These are phyloP conservation scores for Lordiphosa clarofinis DNA, from an alignment of 1,140 invertebrate species.

Conservation along the genomic window DNA sequence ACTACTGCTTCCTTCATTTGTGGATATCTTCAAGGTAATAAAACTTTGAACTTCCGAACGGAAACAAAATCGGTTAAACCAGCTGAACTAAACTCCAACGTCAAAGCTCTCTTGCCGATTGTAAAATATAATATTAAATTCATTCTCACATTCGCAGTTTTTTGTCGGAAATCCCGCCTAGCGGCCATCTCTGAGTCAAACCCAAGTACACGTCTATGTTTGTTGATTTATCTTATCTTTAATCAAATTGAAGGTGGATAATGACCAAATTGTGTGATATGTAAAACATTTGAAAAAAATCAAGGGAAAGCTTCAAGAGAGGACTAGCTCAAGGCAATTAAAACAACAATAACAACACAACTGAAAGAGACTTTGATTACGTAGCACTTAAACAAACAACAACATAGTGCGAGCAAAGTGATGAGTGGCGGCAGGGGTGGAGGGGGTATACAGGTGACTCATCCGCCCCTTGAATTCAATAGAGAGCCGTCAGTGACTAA, in stretches of 20 bases:
- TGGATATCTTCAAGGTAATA: too few species aligned
- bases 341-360: conserved; percentile 12
- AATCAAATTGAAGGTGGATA: conserved; percentile 1
- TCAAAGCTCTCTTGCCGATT: too few species aligned
- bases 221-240: conserved; percentile 4
- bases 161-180: too few species aligned
- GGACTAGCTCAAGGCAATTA: conserved; percentile 24
- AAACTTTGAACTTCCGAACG: too few species aligned
- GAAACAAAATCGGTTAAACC: too few species aligned
- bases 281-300: conserved; percentile 6
- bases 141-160: too few species aligned
- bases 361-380: conserved; percentile 66
- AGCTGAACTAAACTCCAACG: too few species aligned
- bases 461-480: conserved; percentile 55
- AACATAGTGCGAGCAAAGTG: conserved; percentile 32
- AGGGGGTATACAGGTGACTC: too few species aligned
- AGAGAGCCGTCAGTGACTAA: conserved; percentile 13
- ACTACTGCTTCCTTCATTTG: too few species aligned
- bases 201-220: too few species aligned
- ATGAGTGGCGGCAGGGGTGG: conserved; percentile 40
- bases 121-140: too few species aligned
- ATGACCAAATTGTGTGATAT: conserved; percentile 7
- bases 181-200: too few species aligned
- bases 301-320: conserved; percentile 8
- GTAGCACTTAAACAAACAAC: conserved; percentile 53